A percentile compares a stretch with the other conserved stretches of the same genome.
Conservation (phyloP, 2,113 vertebrate species). For the Himantopus leucocephalus region DNA sequence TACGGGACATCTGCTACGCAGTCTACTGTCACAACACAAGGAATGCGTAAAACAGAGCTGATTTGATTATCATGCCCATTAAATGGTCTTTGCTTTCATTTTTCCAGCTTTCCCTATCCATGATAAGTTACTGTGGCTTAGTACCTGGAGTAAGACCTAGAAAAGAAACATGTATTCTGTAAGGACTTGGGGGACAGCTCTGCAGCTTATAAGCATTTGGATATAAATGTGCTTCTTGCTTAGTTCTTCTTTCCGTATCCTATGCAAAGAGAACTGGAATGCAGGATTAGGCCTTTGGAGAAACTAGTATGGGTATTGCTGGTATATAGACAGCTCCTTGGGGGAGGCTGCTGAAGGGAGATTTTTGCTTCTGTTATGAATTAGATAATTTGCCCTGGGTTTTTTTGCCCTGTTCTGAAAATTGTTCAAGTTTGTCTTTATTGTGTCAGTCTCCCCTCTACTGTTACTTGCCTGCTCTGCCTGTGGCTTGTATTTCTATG, state of each 20-base stretch:
- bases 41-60: neutral
- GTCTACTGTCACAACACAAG: neutral
- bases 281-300: neutral
- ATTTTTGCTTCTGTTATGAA: neutral
- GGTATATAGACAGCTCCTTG: neutral
- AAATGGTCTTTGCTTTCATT: neutral
- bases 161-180: neutral
- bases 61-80: neutral
- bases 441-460: neutral
- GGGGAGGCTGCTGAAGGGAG: neutral
- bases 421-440: neutral
- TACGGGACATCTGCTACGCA: rapidly evolving
- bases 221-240: neutral
- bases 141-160: neutral
- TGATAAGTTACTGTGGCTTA: neutral
- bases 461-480: neutral
- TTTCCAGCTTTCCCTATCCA: neutral
- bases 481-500: neutral
- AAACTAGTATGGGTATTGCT: neutral
- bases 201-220: neutral
- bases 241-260: neutral
- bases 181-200: neutral
- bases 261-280: neutral
- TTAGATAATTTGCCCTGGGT: neutral
- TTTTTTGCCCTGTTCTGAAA: neutral